Base-by-base conservation (phyloP, 1,140 invertebrate species). In the Trichonephila clavata region DNA sequence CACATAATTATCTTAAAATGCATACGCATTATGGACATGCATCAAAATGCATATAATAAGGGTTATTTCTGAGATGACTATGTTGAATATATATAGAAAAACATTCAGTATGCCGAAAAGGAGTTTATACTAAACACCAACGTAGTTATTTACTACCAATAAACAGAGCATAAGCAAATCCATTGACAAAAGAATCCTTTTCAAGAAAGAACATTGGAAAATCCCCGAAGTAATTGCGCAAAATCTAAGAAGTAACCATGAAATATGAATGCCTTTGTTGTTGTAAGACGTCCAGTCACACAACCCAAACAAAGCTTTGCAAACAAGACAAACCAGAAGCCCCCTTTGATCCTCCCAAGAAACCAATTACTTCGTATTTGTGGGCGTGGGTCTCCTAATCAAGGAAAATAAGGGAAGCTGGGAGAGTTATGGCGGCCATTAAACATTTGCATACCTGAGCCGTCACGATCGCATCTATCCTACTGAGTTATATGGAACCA, bases 391-490 rank as follows among this genome's bases (percentile, higher is more conserved):
- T 27, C 80, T 59, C 90, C 81, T 80, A 92, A 92, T 92, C 90
- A 92, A 21, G 81, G 81, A 92, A 92, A 83, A 84, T 83, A 92
- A 84, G 81, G 90, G 80, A 92, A 84, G 57, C 50, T 43, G 32
- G 77, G 61, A 92, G 90, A 92, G 80, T 92, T 92, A 92, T 92
- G 61, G 90, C 2, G 90, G 90, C 90, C 90, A 92, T 92, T 92
- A 92, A 92, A 32, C 80, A 92, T 92, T 92, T 92, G 90, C 90
- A 92, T 92, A 92, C 90, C 90, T 92, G 90, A 59, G 27, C 77
- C 71, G 89, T 90, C 89, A 90, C 71, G 89, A 90, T 90, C 68
- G 60, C 90, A 84, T 83, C 24, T 39, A 63, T 84, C 39, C 60
- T 68, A 32, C 90, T 92, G 90, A 92, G 90, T 92, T 92, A 92